A percentile compares a stretch with the other conserved stretches of the same genome.
These are phyloP conservation scores for Leucoraja ocellata DNA, from an alignment of 2,797 vertebrate species.

Conservation along the genomic window DNA sequence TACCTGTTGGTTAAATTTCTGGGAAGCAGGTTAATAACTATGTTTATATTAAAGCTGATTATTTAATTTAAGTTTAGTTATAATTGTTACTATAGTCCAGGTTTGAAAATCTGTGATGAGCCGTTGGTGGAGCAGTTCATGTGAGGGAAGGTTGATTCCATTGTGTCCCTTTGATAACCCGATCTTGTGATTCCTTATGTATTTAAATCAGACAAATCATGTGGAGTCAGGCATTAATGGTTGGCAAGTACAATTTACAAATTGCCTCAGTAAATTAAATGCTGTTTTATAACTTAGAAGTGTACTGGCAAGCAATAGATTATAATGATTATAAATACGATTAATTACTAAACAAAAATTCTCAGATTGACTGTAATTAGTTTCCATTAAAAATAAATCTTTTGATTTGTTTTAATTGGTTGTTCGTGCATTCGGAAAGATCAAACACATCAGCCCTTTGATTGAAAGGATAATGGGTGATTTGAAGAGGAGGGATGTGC, in stretches of 20 bases:
- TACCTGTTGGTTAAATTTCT: not conserved
- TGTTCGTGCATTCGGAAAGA: constrained; percentile 5
- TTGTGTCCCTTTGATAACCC: too few species aligned
- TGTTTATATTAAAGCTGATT: not conserved
- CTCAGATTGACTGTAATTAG: not conserved
- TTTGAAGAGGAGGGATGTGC: not conserved
- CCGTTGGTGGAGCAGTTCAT: too few species aligned
- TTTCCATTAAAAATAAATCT: not conserved
- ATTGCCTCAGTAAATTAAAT: constrained; percentile 20
- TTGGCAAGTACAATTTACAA: not conserved
- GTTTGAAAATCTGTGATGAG: too few species aligned
- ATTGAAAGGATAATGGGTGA: not conserved
- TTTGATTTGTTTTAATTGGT: constrained; percentile 16
- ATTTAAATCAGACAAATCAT: constrained; percentile 3
- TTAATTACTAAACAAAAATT: not conserved
- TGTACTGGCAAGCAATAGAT: not conserved
- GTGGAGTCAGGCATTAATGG: not conserved
- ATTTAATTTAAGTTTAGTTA: too few species aligned
- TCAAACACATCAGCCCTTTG: not conserved
- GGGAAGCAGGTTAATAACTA: not conserved
- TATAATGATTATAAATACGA: constrained; percentile 5
- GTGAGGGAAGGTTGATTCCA: too few species aligned
- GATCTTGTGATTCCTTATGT: not conserved
- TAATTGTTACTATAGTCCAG: too few species aligned
- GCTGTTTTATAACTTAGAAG: not conserved